Conservation (phyloP, 1,140 invertebrate species). For the Heliconius melpomene region DNA sequence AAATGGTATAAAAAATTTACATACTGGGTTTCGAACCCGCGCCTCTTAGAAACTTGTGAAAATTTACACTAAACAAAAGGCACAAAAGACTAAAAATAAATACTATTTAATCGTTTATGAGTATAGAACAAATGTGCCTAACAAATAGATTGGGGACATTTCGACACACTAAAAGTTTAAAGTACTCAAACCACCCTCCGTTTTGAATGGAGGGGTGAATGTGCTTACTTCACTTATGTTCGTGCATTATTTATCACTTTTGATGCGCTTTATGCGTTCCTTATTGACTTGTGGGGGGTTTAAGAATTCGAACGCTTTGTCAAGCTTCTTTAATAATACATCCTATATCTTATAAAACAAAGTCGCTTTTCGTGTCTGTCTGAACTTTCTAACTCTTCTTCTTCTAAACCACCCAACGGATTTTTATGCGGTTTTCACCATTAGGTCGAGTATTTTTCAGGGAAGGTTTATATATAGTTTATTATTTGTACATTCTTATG, state of each 20-base stretch:
- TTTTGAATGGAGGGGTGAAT: conserved; percentile 13
- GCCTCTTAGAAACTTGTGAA: no score
- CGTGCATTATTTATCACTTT: conserved; percentile 53
- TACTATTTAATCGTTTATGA: not conserved
- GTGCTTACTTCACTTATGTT: conserved; percentile 38
- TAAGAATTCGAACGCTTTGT: conserved; percentile 1
- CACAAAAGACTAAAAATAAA: not conserved
- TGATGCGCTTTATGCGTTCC: conserved; percentile 50
- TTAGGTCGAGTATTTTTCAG: no score
- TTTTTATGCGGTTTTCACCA: no score
- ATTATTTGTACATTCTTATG: no score
- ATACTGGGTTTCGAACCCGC: no score
- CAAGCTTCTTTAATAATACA: not conserved
- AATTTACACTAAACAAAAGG: not conserved
- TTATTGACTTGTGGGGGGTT: conserved; percentile 38
- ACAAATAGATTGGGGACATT: conserved; percentile 4
- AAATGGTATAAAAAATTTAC: no score
- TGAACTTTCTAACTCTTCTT: no score
- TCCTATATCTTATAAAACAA: no score
- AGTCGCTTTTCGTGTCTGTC: no score
- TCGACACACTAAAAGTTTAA: conserved; percentile 6
- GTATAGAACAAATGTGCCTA: not conserved
- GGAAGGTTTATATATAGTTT: no score
- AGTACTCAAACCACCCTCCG: conserved; percentile 5
- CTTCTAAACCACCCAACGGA: no score